Conservation (phyloP, 2,113 vertebrate genomes). For the Myiozetetes cayanensis region DNA sequence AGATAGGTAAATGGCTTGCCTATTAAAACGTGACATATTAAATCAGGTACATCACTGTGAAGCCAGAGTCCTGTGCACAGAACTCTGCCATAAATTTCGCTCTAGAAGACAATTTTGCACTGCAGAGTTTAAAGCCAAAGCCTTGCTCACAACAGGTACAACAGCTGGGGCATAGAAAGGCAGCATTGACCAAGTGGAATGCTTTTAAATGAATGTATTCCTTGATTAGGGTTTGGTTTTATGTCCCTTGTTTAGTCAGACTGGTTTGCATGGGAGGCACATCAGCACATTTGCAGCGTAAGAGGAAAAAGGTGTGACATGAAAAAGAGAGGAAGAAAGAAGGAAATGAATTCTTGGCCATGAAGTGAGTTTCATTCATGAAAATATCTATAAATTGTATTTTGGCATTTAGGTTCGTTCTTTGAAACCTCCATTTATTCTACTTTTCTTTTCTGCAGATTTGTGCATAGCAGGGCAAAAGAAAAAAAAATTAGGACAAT, state of each 20-base stretch:
- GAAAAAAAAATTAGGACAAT: neutral
- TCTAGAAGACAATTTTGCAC: neutral
- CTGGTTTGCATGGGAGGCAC: neutral
- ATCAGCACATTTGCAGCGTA: neutral
- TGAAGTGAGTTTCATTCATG: neutral
- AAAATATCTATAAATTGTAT: neutral
- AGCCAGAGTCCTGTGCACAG: neutral
- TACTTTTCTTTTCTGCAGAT: neutral
- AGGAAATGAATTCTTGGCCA: neutral
- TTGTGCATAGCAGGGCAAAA: neutral
- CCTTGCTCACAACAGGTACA: neutral
- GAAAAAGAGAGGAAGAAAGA: neutral
- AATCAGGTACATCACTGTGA: constrained; percentile 5
- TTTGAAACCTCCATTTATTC: neutral
- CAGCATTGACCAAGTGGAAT: neutral
- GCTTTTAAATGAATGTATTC: neutral
- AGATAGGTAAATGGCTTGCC: constrained; percentile 31
- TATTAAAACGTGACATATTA: constrained; percentile 52
- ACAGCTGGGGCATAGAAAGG: neutral
- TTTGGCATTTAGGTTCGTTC: neutral
- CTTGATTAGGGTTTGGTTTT: neutral
- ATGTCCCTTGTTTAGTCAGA: neutral
- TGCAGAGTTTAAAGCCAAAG: neutral
- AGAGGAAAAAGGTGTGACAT: neutral
- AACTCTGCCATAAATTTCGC: neutral